phyloP scores from a whole-genome alignment of 2,797 vertebrate species.

The Hozukius guyotensis region DNA sequence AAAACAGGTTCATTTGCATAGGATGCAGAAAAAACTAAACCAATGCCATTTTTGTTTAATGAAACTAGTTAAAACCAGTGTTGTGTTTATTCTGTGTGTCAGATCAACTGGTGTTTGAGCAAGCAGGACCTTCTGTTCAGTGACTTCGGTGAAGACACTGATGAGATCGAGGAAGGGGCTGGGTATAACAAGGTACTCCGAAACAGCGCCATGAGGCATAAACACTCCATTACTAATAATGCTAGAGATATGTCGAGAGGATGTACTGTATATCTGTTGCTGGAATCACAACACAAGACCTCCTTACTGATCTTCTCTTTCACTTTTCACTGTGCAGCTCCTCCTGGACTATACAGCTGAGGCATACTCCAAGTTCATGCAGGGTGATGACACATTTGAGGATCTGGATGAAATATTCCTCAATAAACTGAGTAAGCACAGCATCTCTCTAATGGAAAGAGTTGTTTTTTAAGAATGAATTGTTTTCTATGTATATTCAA shows the following conservation, averaged over 20 bases:
- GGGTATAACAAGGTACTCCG: slow-evolving; percentile 90
- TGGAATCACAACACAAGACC: not conserved
- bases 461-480: not conserved
- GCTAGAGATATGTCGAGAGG: not conserved
- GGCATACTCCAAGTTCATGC: slow-evolving; percentile 93
- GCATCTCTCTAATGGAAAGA: not conserved
- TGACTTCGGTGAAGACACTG: slow-evolving; percentile 84
- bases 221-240: not conserved
- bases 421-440: slow-evolving; percentile 87
- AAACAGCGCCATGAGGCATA: not conserved
- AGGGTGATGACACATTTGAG: slow-evolving; percentile 90
- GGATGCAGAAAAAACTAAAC: not conserved
- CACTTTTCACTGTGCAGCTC: slow-evolving; percentile 76
- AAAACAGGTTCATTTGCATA: not conserved
- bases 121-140: slow-evolving; percentile 86
- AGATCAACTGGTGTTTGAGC: slow-evolving; percentile 76
- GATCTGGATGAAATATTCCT: slow-evolving; percentile 86
- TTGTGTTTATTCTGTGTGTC: slow-evolving; percentile 20
- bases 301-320: not conserved
- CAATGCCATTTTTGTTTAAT: not conserved
- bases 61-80: not conserved
- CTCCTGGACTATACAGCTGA: slow-evolving; percentile 89
- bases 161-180: slow-evolving; percentile 87
- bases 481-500: not conserved
- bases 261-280: not conserved